Evolutionary conservation across 2,113 vertebrate species (phyloP).

Genomic region (Psophia crepitans): DNA sequence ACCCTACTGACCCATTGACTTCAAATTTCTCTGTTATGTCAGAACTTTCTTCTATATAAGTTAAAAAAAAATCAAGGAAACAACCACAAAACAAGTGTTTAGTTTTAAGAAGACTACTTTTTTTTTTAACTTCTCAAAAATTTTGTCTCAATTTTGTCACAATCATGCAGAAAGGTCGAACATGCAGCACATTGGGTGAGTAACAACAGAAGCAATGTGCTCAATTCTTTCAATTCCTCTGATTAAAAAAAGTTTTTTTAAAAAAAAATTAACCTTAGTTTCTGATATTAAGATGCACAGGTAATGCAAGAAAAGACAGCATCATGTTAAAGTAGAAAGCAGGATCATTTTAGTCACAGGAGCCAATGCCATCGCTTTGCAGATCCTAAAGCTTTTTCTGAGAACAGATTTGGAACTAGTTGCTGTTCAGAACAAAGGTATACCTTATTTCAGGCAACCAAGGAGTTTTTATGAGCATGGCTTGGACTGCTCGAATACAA

Average conservation of each 20-base stretch:
- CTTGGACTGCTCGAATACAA: background rate
- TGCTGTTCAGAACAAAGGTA: background rate
- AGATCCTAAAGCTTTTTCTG: background rate
- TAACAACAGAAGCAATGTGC: background rate
- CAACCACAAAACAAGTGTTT: background rate
- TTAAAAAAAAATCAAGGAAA: background rate
- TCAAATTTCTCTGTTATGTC: background rate
- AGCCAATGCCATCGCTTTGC: background rate
- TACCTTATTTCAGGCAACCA: background rate
- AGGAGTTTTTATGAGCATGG: background rate
- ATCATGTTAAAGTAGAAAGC: background rate
- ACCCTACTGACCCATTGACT: background rate
- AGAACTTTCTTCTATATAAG: background rate
- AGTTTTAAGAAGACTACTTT: background rate
- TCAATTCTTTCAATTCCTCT: background rate
- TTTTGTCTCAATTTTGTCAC: background rate
- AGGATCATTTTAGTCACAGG: background rate
- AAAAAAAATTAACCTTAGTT: background rate
- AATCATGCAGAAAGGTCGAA: background rate
- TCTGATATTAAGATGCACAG: background rate
- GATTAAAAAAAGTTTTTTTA: background rate
- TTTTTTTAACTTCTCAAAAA: background rate
- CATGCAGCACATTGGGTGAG: accelerated
- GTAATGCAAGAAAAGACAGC: background rate
- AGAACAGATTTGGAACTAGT: background rate